Base-by-base conservation (phyloP, 2,888 invertebrate species). In the Tuberolachnus salignus region DNA sequence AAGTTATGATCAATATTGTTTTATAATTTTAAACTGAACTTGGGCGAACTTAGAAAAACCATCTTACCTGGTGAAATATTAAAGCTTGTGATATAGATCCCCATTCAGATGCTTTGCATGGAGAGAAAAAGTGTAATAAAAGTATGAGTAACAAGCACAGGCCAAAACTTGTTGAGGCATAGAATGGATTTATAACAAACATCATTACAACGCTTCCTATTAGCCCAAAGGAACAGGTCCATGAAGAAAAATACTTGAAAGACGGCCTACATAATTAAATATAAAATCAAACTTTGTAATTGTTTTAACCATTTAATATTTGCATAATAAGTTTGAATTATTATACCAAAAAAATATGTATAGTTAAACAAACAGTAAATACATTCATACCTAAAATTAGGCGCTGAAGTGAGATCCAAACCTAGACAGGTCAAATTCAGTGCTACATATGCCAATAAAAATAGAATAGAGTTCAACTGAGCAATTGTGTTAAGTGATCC, bases 81-180 rank as follows among this genome's bases (percentile, higher is more conserved):
- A 99, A 89, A n/a, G 99, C 98, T 87, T 99, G 99, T 21, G 97
- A 96, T 83, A 99, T 96, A 74, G 96, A 97, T 49, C 99, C 99
- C 98, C 99, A 99, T 19, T 94, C 92, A 1, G 89, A 88, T 64
- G 91, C 91, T 84, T 89, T 88, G 46, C 94, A 92, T 0, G 97
- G 94, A 0, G 96, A 94, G 85, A 93, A 91, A 67, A 95, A 85
- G 86, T 99, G 98, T 81, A 99, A 88, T 46, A 93, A 91, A 82
- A 97, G 91, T 81, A 98, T 92, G 73, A 98, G 87, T 81, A 94
- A 87, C 83, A 95, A 88, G 84, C 96, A 93, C 26, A 95, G 87
- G 73, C 96, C 91, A 82, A 98, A 92, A 82, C 95, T 94, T 81
- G 94, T 91, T 10, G 92, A 91, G 16, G 97, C 94, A 86, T 95